Evolutionary conservation across 2,888 invertebrate species (phyloP), one percentile per base, ranked within the genome.

Genomic region (Bursaphelenchus okinawaensis): DNA sequence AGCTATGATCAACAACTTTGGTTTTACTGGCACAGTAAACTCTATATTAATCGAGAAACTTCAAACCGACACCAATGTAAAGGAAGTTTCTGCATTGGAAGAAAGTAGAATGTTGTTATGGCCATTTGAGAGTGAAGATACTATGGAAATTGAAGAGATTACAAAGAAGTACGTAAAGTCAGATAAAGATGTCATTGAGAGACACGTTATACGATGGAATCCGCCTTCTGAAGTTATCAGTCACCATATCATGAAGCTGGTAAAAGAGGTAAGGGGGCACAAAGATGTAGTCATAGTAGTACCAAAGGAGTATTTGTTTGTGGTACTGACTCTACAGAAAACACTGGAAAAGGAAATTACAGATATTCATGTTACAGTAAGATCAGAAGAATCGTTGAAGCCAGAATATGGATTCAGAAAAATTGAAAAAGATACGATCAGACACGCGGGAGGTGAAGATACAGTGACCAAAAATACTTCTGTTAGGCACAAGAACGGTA

Each of bases 11-110:
- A 80, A 80, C 66, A 74, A 73, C 22, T 80, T 80, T 65, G 80
- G 80, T 22, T 79, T 80, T 65, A 79, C 74, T 56, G 80, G 80
- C 9, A 76, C 75, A 1, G 76, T 75, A 61, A 65, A 70, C 9
- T 29, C 62, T 16, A 20, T 71, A 4, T 19, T 67, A n/a, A 7
- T 67, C 23, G 55, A 70, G 40, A 54, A 12, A 7, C 4, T 20
- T n/a, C 51, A 27, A 3, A 40, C 12, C n/a, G 16, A 6, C n/a
- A 4, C n/a, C n/a, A 40, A 4, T 40, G n/a, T 16, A 16, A 40
- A n/a, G n/a, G 3, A 3, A 4, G 40, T 4, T n/a, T n/a, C n/a
- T n/a, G 1, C 12, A 40, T 40, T 40, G n/a, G 40, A 40, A n/a
- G n/a, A 40, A 40, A n/a, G 40, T 12, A 1, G 40, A 4, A 12